A percentile compares a stretch with the other conserved stretches of the same genome.
Evolutionary conservation across 2,113 vertebrate genomes (phyloP).

Genomic region (Microcebus griseorufus): DNA sequence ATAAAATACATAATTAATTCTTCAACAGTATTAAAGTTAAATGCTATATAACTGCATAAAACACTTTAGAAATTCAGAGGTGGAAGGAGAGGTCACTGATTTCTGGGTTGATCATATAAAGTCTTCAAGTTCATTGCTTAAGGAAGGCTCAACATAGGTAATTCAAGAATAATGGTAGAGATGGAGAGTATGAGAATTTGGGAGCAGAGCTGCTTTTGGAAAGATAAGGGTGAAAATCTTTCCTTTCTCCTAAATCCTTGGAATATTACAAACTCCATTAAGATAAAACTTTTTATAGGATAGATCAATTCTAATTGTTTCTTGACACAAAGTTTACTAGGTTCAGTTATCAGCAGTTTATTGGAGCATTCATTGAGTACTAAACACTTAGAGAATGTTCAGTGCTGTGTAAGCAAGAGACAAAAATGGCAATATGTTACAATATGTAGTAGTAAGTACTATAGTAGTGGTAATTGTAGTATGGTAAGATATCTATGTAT

Average conservation of each 20-base stretch:
- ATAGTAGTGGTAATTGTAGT: background rate
- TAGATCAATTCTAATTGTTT: background rate
- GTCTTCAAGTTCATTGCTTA: background rate
- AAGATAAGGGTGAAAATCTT: constrained; percentile 8
- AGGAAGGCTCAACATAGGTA: background rate
- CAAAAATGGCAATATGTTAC: background rate
- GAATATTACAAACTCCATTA: background rate
- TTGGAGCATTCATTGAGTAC: background rate
- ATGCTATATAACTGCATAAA: background rate
- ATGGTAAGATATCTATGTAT: background rate
- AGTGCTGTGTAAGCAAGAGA: background rate
- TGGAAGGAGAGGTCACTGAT: background rate
- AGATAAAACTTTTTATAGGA: background rate
- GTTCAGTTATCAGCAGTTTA: background rate
- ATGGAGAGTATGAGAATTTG: background rate
- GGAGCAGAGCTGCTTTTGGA: background rate
- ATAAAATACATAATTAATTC: background rate
- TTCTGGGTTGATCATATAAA: background rate
- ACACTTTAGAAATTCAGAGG: background rate
- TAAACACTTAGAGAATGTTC: background rate
- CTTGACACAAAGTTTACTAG: background rate
- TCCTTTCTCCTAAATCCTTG: constrained; percentile 9
- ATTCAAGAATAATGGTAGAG: background rate
- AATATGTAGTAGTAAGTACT: background rate
- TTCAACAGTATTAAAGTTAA: background rate